These are phyloP conservation scores for Physella acuta DNA, from an alignment of 1,140 invertebrate genomes.

Conservation along the genomic window DNA sequence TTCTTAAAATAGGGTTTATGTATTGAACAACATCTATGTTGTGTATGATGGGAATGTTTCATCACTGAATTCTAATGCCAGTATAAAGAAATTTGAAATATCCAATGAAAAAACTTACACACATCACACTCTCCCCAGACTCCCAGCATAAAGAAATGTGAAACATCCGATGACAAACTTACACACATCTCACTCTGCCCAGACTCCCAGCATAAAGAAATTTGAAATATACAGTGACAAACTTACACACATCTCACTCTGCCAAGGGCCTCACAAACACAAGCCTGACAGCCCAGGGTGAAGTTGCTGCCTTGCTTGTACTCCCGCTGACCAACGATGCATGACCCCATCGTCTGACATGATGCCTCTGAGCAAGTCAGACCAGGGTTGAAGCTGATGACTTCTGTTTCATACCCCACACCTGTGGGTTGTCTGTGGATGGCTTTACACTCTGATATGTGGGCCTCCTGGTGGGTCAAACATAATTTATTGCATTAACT, in stretches of 20 bases:
- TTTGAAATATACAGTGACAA: too few relatives aligned
- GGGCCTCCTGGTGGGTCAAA: constrained; percentile 36
- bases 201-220: too few relatives aligned
- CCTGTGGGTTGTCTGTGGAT: constrained; percentile 42
- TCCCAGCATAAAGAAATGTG: too few relatives aligned
- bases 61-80: too few relatives aligned
- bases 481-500: too few relatives aligned
- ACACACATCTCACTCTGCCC: not conserved
- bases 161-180: not conserved
- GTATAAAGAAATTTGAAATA: not conserved
- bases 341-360: constrained; percentile 34
- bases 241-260: constrained; percentile 46
- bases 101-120: not conserved
- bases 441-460: constrained; percentile 43
- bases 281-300: constrained; percentile 47
- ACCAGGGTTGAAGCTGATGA: constrained; percentile 49
- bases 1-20: too few relatives aligned
- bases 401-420: constrained; percentile 39
- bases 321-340: constrained; percentile 35
- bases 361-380: constrained; percentile 43
- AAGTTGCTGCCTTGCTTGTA: constrained; percentile 38
- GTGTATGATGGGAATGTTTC: too few relatives aligned
- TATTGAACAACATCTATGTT: too few relatives aligned
- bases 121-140: not conserved
- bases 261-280: constrained; percentile 42